Percentiles rank a stretch among this genome's conserved stretches.
Conservation (phyloP, 2,888 invertebrate species). For the Lepas anatifera region DNA sequence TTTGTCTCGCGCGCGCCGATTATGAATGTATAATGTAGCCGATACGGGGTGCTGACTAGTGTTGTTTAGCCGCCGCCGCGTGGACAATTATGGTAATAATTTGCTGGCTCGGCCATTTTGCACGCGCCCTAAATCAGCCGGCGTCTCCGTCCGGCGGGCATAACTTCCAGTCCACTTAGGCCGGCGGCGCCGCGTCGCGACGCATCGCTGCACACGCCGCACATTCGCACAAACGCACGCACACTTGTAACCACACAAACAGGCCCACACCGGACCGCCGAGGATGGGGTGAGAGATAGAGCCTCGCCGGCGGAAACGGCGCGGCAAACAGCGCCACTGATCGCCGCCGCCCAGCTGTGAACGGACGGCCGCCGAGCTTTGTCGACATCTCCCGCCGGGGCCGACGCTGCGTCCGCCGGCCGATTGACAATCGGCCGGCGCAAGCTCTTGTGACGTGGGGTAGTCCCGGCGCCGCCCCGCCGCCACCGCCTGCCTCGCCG, state of each 20-base stretch:
- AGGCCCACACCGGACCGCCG: no score
- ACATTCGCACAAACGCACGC: no score
- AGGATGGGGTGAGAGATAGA: no score
- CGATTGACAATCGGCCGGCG: no score
- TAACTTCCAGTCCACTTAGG: slow-evolving; percentile 11
- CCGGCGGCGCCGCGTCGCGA: background rate
- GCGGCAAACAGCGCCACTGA: background rate
- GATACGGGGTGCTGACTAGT: background rate
- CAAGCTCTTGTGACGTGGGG: no score
- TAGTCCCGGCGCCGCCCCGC: slow-evolving; percentile 5
- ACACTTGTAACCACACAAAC: no score
- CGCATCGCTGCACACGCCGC: background rate
- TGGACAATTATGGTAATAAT: slow-evolving; percentile 8
- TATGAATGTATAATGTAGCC: slow-evolving; percentile 8
- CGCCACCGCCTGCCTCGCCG: no score
- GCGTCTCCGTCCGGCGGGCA: background rate
- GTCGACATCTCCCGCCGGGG: background rate
- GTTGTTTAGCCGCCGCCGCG: background rate
- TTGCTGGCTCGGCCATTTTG: background rate
- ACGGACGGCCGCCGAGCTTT: background rate
- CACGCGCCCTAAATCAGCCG: background rate
- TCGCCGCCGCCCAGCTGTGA: no score
- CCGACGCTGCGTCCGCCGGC: background rate
- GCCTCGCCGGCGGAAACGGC: background rate
- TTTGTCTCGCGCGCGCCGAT: background rate